Percentiles rank a stretch among this genome's conserved stretches.
Evolutionary conservation across 1,140 invertebrate genomes (phyloP).

Genomic region (Protaetia brevitarsis): DNA sequence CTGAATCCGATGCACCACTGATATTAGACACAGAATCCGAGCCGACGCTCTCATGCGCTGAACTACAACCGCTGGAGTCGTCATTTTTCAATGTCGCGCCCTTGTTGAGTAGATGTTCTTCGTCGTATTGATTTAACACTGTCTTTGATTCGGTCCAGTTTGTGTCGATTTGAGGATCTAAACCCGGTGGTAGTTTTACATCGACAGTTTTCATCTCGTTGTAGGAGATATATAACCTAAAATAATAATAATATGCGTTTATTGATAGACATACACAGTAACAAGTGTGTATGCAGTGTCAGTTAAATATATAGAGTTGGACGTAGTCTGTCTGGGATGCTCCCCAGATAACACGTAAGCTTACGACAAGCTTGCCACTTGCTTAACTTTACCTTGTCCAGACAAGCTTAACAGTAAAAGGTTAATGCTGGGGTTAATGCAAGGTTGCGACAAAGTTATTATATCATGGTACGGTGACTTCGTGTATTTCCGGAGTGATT

Average conservation of each 20-base stretch:
- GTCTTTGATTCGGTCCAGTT: conserved; percentile 4
- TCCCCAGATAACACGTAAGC: no score
- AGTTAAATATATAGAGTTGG: no score
- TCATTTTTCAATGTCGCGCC: conserved; percentile 39
- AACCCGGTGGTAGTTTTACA: conserved; percentile 57
- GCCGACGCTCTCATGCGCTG: conserved; percentile 57
- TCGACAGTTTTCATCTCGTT: conserved; percentile 55
- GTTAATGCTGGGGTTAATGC: no score
- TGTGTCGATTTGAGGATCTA: conserved; percentile 48
- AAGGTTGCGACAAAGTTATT: no score
- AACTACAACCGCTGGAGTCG: conserved; percentile 58
- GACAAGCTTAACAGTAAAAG: no score
- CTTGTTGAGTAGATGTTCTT: background rate
- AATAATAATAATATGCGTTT: conserved; percentile 6
- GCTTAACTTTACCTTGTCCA: no score
- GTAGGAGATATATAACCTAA: conserved; percentile 52
- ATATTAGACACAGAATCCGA: conserved; percentile 56
- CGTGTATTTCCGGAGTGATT: no score
- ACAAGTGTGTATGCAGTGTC: no score
- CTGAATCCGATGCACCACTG: conserved; percentile 45
- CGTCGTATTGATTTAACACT: background rate
- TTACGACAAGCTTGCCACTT: no score
- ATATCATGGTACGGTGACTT: no score
- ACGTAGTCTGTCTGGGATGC: no score
- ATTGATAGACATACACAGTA: no score